Conservation (phyloP, 2,888 invertebrate species). For the Ophion ventricosus region DNA sequence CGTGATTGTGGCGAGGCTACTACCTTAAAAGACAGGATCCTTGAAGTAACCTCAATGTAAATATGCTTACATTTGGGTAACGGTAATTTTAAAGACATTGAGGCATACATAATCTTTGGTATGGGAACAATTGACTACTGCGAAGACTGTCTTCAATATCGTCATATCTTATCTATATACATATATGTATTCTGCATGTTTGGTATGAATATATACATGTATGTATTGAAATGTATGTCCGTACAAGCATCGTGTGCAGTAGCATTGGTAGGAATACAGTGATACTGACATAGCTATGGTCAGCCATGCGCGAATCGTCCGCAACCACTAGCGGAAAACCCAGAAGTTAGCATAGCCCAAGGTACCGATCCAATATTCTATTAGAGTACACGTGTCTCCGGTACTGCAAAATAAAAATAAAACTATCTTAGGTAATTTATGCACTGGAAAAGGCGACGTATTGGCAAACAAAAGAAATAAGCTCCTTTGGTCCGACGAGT, state of each 20-base stretch:
- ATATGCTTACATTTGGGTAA: too few species aligned
- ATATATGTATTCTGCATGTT: background rate
- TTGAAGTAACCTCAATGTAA: too few species aligned
- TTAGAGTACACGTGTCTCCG: background rate
- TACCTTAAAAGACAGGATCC: too few species aligned
- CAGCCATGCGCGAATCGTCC: constrained; percentile 76
- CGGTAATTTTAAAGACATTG: too few species aligned
- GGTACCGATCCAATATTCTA: constrained; percentile 5
- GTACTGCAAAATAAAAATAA: constrained; percentile 5
- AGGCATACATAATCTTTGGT: too few species aligned
- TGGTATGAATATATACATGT: background rate
- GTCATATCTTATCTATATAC: constrained; percentile 2
- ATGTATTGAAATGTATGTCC: background rate
- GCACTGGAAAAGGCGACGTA: background rate
- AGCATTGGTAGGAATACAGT: constrained; percentile 47
- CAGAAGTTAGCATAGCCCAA: constrained; percentile 15
- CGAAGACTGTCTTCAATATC: too few species aligned
- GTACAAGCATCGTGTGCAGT: constrained; percentile 17
- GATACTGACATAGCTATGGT: constrained; percentile 75
- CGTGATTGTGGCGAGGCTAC: too few species aligned
- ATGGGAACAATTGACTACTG: too few species aligned
- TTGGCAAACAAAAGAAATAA: too few species aligned
- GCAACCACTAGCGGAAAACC: constrained; percentile 10
- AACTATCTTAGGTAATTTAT: constrained; percentile 6
- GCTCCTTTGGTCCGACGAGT: too few species aligned